Evolutionary conservation across 2,113 vertebrate species (phyloP).

Genomic region (Amia ocellicauda): DNA sequence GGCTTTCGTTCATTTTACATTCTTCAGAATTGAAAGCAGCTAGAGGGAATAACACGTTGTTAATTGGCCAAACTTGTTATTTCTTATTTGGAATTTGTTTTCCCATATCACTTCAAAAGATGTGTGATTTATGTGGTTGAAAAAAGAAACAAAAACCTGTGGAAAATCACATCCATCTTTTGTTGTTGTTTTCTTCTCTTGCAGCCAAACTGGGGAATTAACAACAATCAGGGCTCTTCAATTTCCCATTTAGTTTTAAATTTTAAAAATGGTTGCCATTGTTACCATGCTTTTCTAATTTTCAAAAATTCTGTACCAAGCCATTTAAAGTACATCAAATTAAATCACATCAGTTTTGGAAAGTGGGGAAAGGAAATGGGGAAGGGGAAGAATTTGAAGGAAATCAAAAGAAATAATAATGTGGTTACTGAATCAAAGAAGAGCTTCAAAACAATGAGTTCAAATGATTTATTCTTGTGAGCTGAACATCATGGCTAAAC

Average conservation of each 20-base stretch:
- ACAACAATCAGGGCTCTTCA: too few species aligned
- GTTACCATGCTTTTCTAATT: slow-evolving; percentile 14
- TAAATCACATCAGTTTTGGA: slow-evolving; percentile 11
- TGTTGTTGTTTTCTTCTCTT: background rate
- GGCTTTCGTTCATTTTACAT: too few species aligned
- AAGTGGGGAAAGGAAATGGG: background rate
- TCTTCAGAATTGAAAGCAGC: too few species aligned
- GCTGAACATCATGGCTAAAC: too few species aligned
- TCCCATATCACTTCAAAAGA: slow-evolving; percentile 2
- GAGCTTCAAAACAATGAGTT: background rate
- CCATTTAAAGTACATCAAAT: slow-evolving; percentile 1
- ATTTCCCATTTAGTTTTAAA: background rate
- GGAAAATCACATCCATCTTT: slow-evolving; percentile 7
- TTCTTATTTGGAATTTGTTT: too few species aligned
- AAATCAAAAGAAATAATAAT: slow-evolving; percentile 2
- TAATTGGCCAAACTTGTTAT: too few species aligned
- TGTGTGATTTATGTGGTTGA: slow-evolving; percentile 19
- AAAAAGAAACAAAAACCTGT: background rate
- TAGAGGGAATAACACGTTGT: too few species aligned
- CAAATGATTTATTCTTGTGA: too few species aligned
- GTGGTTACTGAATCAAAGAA: background rate
- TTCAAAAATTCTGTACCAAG: slow-evolving; percentile 6
- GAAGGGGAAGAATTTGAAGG: slow-evolving; percentile 17
- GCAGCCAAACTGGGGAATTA: background rate
- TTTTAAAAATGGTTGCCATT: slow-evolving; percentile 22